Evolutionary conservation across 2,797 vertebrate genomes (phyloP), one percentile per base, ranked within the genome.

Genomic region (Salmo trutta): DNA sequence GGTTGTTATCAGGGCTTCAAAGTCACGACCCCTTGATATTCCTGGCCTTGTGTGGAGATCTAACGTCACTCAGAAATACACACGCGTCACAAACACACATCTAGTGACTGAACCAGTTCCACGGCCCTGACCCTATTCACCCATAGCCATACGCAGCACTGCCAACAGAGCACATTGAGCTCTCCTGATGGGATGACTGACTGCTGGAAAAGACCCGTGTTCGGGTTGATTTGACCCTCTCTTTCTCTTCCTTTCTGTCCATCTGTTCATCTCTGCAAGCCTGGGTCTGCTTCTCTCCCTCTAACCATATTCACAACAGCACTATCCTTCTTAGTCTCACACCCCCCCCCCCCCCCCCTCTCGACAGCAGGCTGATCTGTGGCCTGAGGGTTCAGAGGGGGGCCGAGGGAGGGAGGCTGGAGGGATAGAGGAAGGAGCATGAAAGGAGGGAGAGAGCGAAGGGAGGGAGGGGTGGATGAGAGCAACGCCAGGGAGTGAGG

Each of bases 341-440:
- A 5, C 53, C 21, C 53, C 17, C 1, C 15, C 14, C 5, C 31
- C 0, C 31, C 5, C 31, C 1, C 31, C 1, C 1, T 33, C 54
- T 80, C 82, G 84, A 82, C 86, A 84, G 64, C 78, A 74, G 77
- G 81, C 84, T 84, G 85, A 87, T 85, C 87, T 85, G 77, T 2
- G 75, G 85, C 81, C 85, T 81, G 79, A 84, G 80, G 83, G 84
- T 80, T 89, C 81, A 87, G 75, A 85, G 76, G 80, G 76, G 81
- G 75, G 85, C 31, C 3, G 77, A 84, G 76, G 52, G 59, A 71
- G 36, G 83, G 74, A 73, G 77, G 78, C 79, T 56, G 77, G 83
- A 71, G 79, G 75, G 80, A 81, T 80, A 82, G 68, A 74, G 72
- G 79, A 81, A 77, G 82, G 74, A 85, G 82, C 79, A 84, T 89